phyloP scores from a whole-genome alignment of 2,113 vertebrate species.

The Takifugu bimaculatus region DNA sequence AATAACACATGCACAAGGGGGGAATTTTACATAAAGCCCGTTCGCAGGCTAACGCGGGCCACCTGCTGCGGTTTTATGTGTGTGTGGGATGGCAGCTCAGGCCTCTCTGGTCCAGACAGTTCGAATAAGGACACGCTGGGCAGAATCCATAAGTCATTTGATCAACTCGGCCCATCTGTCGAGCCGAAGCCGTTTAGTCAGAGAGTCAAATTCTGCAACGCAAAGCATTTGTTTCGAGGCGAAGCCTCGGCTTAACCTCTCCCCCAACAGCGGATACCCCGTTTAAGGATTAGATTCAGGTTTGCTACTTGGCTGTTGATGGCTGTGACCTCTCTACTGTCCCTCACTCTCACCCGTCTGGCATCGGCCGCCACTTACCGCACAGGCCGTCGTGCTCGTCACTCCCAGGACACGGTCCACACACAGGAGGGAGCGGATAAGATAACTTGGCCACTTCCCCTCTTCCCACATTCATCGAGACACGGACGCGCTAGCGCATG shows the following conservation, averaged over 20 bases:
- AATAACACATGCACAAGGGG: conserved; percentile 55
- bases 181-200: conserved; percentile 6
- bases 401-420: conserved; percentile 46
- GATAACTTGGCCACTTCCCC: conserved; percentile 61
- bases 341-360: conserved; percentile 26
- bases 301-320: conserved; percentile 1
- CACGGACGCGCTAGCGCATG: conserved; percentile 34
- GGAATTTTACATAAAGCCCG: conserved; percentile 50
- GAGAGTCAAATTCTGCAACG: conserved; percentile 13
- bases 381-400: conserved; percentile 61
- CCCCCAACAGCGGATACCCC: conserved; percentile 46
- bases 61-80: conserved; percentile 66
- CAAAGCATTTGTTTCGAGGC: conserved; percentile 12
- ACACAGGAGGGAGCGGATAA: conserved; percentile 52
- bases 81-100: conserved; percentile 40
- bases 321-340: conserved; percentile 16
- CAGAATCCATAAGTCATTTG: conserved; percentile 51
- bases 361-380: conserved; percentile 45
- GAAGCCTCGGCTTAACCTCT: conserved; percentile 2
- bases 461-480: conserved; percentile 66
- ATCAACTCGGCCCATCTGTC: conserved; percentile 33
- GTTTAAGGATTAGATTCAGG: conserved; percentile 33
- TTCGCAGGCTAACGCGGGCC: conserved; percentile 61
- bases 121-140: conserved; percentile 66
- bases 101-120: conserved; percentile 53